These are phyloP conservation scores for Heteromurus nitidus DNA, from an alignment of 2,888 invertebrate genomes.

Conservation along the genomic window DNA sequence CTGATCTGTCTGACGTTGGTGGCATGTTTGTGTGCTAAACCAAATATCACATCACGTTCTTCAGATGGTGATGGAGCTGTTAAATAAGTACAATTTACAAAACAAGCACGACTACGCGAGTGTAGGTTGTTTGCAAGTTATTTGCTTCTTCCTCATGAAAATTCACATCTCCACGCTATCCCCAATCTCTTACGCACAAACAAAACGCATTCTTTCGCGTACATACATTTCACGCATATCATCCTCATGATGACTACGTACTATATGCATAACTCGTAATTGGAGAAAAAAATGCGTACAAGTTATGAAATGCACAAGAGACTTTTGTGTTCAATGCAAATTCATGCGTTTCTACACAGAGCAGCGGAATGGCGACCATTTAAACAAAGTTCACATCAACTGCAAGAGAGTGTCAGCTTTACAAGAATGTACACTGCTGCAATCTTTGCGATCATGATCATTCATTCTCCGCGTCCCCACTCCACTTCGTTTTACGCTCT, in stretches of 20 bases:
- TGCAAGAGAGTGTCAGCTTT: constrained; percentile 2
- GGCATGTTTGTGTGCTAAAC: too few relatives aligned
- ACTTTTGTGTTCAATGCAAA: too few relatives aligned
- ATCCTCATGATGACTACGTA: constrained; percentile 1
- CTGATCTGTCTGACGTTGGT: neutral
- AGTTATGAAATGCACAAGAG: too few relatives aligned
- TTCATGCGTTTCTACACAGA: constrained; percentile 16
- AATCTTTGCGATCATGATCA: constrained; percentile 18
- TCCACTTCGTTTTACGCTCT: too few relatives aligned
- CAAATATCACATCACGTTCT: neutral
- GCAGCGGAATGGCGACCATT: neutral
- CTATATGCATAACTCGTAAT: neutral
- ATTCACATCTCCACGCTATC: constrained; percentile 36
- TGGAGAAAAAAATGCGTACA: too few relatives aligned
- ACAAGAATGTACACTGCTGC: constrained; percentile 29
- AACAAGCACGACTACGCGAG: constrained; percentile 17
- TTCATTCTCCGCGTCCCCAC: constrained; percentile 24
- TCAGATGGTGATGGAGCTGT: neutral
- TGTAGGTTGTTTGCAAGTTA: neutral
- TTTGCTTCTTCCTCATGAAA: constrained; percentile 20
- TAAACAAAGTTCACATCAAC: constrained; percentile 12
- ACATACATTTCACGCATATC: constrained; percentile 7
- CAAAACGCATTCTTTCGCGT: constrained; percentile 53
- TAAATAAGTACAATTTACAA: constrained; percentile 1
- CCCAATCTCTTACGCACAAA: constrained; percentile 50